A percentile compares a stretch with the other conserved stretches of the same genome.
Evolutionary conservation across 2,797 vertebrate species (phyloP).

Genomic region (Danio tinwini): DNA sequence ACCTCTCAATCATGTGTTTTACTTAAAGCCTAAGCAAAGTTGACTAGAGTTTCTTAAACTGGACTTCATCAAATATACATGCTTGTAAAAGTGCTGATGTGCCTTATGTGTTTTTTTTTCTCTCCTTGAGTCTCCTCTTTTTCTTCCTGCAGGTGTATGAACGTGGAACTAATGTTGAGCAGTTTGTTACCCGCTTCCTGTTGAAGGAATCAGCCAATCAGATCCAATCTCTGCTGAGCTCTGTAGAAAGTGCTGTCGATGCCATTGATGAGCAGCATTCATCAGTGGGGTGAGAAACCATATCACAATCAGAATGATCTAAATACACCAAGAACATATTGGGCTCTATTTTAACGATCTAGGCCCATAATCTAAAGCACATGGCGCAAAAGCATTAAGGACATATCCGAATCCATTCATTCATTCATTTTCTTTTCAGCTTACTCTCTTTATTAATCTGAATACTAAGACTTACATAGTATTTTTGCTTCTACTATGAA

Average conservation of each 20-base stretch:
- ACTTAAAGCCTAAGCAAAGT: conserved; percentile 35
- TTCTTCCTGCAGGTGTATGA: conserved; percentile 86
- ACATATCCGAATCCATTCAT: too few relatives aligned
- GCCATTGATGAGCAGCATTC: conserved; percentile 93
- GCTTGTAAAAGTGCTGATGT: conserved; percentile 48
- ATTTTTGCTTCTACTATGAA: too few relatives aligned
- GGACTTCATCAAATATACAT: conserved; percentile 50
- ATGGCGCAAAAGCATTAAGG: too few relatives aligned
- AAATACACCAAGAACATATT: too few relatives aligned
- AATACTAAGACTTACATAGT: too few relatives aligned
- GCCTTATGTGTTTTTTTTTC: conserved; percentile 24
- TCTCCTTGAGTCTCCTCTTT: background rate
- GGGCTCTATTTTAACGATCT: too few relatives aligned
- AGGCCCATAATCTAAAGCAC: too few relatives aligned
- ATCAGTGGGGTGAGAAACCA: conserved; percentile 44
- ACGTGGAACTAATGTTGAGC: conserved; percentile 91
- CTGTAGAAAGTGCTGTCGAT: conserved; percentile 95
- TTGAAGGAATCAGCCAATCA: conserved; percentile 97
- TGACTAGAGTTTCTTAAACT: conserved; percentile 29
- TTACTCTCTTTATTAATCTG: too few relatives aligned
- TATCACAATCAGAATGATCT: background rate
- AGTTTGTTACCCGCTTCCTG: conserved; percentile 96
- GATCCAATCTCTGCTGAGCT: conserved; percentile 94
- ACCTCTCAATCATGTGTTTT: conserved; percentile 7
- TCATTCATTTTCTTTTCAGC: too few relatives aligned